Evolutionary conservation across 2,797 vertebrate species (phyloP), one percentile per base, ranked within the genome.

Genomic region (Siniperca scherzeri): DNA sequence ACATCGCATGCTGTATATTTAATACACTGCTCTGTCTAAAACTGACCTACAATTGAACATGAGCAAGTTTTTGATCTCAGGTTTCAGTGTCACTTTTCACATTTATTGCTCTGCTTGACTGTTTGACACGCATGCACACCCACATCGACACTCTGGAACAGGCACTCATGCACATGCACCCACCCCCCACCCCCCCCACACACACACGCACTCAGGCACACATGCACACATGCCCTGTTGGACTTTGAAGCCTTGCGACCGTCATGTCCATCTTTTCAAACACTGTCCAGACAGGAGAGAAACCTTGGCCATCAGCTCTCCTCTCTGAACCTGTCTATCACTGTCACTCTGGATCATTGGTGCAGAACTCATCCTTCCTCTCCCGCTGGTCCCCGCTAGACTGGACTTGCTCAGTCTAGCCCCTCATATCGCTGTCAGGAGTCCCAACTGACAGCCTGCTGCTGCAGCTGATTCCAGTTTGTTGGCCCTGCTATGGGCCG

Each of bases 261-360:
- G 91, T 92, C 94, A 93, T 93, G 93, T 95, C 93, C 90, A 92
- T 95, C 93, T 94, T 94, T 94, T 93, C 92, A 94, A 93, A 94
- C 89, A 90, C 88, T 93, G 94, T 95, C 94, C 94, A 90, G 93
- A 90, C 89, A 87, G 91, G 89, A 85, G 90, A 91, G 90, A 94
- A 94, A 85, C 81, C 91, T 91, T 78, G 89, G 92, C 94, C 94
- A 94, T 96, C 95, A 95, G 87, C 93, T 94, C 87, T 91, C 92
- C 92, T 95, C 93, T 94, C 93, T 90, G 89, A 94, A 95, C 88
- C 94, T 96, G 96, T 95, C 96, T 91, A 95, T 96, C 96, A 96
- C 86, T 96, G 95, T 95, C 94, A 94, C 83, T 92, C 85, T 91
- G 93, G 93, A 94, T 95, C 95, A 95, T 91, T 87, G 84, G 93